Conservation (phyloP, 2,797 vertebrate genomes). For the Microchirus variegatus region DNA sequence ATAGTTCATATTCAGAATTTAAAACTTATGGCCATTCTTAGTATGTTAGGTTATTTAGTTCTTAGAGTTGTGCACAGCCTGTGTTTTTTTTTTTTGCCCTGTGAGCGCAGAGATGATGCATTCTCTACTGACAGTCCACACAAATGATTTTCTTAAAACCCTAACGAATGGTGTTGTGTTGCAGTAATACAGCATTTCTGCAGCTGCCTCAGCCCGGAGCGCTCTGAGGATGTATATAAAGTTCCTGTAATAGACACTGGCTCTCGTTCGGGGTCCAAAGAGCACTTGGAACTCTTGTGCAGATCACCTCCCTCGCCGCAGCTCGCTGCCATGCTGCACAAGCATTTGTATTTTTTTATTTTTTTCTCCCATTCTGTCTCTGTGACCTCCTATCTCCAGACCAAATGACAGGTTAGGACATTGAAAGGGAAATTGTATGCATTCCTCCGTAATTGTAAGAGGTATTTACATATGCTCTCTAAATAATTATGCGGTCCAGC, state of each 20-base stretch:
- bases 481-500: slow-evolving; percentile 79
- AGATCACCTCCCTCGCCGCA: slow-evolving; percentile 42
- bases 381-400: slow-evolving; percentile 72
- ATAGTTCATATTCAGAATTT: no score
- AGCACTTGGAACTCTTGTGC: slow-evolving; percentile 28
- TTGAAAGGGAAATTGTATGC: slow-evolving; percentile 76
- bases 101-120: slow-evolving; percentile 5
- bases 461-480: slow-evolving; percentile 80
- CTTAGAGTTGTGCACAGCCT: no score
- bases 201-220: slow-evolving; percentile 32
- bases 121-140: slow-evolving; percentile 40
- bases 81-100: not conserved
- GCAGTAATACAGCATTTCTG: slow-evolving; percentile 22
- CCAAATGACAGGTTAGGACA: slow-evolving; percentile 78
- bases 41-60: no score
- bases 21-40: no score
- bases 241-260: slow-evolving; percentile 29
- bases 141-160: slow-evolving; percentile 33
- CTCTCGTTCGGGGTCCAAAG: slow-evolving; percentile 35
- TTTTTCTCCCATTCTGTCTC: slow-evolving; percentile 48
- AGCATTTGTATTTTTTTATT: slow-evolving; percentile 53
- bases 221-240: slow-evolving; percentile 13
- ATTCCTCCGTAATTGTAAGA: slow-evolving; percentile 79
- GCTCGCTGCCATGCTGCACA: slow-evolving; percentile 44
- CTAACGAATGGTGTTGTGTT: slow-evolving; percentile 19